Conservation (phyloP, 2,888 invertebrate genomes). For the Andrena marginata region DNA sequence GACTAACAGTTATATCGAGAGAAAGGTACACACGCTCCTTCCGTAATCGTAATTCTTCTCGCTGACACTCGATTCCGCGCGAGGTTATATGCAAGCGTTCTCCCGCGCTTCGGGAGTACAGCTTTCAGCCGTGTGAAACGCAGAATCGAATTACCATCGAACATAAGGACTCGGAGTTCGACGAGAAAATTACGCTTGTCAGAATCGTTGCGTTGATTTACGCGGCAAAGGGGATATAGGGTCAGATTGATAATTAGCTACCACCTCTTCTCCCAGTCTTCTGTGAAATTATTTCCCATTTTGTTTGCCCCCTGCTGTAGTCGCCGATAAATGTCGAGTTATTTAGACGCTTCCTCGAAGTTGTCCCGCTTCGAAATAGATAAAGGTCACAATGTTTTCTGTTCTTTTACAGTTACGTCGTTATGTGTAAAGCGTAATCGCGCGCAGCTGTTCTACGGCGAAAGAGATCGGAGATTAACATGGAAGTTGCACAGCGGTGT, state of each 20-base stretch:
- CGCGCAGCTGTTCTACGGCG: conserved; percentile 5
- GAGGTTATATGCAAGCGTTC: conserved; percentile 51
- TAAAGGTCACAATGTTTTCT: background rate
- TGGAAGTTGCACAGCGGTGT: background rate
- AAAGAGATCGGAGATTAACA: conserved; percentile 21
- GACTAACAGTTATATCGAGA: conserved; percentile 29
- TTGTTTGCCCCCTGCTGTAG: background rate
- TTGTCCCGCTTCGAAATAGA: background rate
- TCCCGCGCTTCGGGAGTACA: conserved; percentile 48
- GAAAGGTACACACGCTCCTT: conserved; percentile 10
- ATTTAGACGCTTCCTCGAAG: background rate
- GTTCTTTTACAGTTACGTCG: conserved; percentile 24
- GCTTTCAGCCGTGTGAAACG: conserved; percentile 3
- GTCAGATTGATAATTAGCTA: background rate
- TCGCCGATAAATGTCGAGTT: background rate
- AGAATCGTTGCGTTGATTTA: background rate
- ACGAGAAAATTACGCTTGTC: background rate
- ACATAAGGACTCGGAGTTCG: no score
- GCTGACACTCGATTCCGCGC: background rate
- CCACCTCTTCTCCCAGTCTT: background rate
- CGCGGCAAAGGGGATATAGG: background rate
- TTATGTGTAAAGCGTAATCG: conserved; percentile 12
- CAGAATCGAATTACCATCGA: conserved; percentile 10
- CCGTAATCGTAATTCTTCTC: background rate
- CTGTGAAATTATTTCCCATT: background rate